Evolutionary conservation across 2,113 vertebrate species (phyloP), one percentile per base, ranked within the genome.

Genomic region (Smithornis capensis): DNA sequence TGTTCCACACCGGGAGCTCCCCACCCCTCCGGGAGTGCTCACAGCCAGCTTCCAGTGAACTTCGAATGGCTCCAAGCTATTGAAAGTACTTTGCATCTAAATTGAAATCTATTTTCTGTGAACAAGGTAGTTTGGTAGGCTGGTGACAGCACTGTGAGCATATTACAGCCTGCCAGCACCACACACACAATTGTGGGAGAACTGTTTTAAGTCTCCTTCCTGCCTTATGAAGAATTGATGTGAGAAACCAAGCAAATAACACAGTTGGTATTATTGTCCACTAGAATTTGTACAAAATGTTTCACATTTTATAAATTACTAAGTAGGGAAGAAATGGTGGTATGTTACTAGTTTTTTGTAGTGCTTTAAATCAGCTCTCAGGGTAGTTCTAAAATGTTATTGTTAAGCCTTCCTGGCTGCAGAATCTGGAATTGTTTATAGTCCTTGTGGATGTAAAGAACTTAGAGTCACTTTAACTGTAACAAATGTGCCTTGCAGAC

Each of bases 11-110:
- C 37, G 42, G 50, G 71, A 92, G 25, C 6, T 77, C 55, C 37
- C 28, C 27, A 70, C 35, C 21, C 25, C 12, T 7, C 44, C 59
- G 33, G 23, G 16, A 70, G 27, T 42, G 52, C 68, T 94, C 83
- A 15, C 31, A 74, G 64, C 27, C 47, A 59, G 27, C 44, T 93
- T 89, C 55, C 47, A 64, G 29, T 74, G 55, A 90, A 56, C 35
- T 84, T 77, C 18, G 59, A 45, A 37, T 77, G 47, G 14, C 82
- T 87, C 31, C 47, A 70, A 90, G 81, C 82, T 86, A 70, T 37
- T 53, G 38, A 80, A 91, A 65, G 90, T 67, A 83, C 24, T 86
- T 90, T 90, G 71, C 64, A 45, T 93, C 65, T 93, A 77, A 95
- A 94, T 84, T 60, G 71, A 77, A 69, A 74, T 67, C 33, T 92